These are phyloP conservation scores for Pseudonaja textilis DNA, from an alignment of 2,113 vertebrate species.

Conservation along the genomic window DNA sequence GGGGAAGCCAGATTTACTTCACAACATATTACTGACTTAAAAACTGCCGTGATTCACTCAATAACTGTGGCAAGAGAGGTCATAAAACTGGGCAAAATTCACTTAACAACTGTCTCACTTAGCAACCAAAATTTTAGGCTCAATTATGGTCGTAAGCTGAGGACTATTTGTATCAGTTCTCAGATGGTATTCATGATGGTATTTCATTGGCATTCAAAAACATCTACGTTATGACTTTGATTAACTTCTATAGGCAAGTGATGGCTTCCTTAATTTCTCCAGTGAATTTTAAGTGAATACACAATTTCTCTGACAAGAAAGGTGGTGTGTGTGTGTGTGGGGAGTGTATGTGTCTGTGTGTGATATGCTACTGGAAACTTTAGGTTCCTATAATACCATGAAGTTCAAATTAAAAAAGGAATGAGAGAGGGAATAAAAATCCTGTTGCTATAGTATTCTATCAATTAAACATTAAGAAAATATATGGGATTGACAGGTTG, in stretches of 20 bases:
- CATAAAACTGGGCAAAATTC: neutral
- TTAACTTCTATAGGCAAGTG: conserved; percentile 56
- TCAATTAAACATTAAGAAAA: conserved; percentile 60
- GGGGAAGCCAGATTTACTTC: neutral
- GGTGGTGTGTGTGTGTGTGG: fast-evolving
- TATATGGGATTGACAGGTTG: conserved; percentile 33
- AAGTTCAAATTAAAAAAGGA: conserved; percentile 59
- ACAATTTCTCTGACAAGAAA: conserved; percentile 57
- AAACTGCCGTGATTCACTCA: neutral
- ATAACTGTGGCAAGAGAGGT: neutral
- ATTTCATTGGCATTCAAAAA: conserved; percentile 47
- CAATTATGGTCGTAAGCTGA: neutral
- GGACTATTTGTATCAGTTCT: conserved; percentile 7
- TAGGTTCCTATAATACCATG: conserved; percentile 43
- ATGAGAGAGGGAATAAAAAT: conserved; percentile 6
- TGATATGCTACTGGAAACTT: conserved; percentile 43
- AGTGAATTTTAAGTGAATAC: conserved; percentile 46
- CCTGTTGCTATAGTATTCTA: conserved; percentile 45
- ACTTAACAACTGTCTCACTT: neutral
- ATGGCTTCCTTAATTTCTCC: conserved; percentile 53
- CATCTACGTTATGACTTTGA: conserved; percentile 54
- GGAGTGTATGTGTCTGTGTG: neutral
- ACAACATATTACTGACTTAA: neutral
- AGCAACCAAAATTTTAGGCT: neutral
- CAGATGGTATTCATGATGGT: conserved; percentile 40